Evolutionary conservation across 2,797 vertebrate species (phyloP).

Genomic region (Cetoscarus ocellatus): DNA sequence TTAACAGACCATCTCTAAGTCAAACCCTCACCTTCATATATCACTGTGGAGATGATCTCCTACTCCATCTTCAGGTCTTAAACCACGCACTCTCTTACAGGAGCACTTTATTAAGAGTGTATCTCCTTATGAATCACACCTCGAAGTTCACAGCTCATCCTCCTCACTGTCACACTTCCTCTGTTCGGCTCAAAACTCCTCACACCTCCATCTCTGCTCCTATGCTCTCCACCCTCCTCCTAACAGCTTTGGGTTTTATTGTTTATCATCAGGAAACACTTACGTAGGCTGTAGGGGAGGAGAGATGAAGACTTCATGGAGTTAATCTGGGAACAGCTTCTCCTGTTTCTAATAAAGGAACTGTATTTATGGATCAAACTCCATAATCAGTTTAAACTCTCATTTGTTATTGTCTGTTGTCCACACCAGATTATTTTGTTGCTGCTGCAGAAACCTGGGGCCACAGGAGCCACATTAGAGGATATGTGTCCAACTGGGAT

Average conservation of each 20-base stretch:
- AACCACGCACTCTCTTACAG: slow-evolving; percentile 8
- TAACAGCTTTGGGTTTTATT: background rate
- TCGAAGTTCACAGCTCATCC: slow-evolving; percentile 43
- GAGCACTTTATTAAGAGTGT: background rate
- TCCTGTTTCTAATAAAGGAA: too few relatives aligned
- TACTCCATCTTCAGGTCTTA: slow-evolving; percentile 1
- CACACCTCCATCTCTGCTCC: slow-evolving; percentile 40
- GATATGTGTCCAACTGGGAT: too few relatives aligned
- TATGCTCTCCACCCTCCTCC: background rate
- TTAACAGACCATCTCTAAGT: too few relatives aligned
- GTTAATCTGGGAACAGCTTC: background rate
- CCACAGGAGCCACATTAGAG: too few relatives aligned
- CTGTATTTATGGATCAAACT: too few relatives aligned
- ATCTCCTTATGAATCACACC: slow-evolving; percentile 53
- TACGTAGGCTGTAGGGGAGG: background rate
- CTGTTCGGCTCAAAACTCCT: slow-evolving; percentile 28
- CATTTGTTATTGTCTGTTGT: too few relatives aligned
- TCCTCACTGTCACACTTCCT: slow-evolving; percentile 52
- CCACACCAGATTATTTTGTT: too few relatives aligned
- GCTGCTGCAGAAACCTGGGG: too few relatives aligned
- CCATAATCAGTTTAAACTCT: too few relatives aligned
- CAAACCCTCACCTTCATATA: too few relatives aligned
- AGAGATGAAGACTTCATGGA: background rate
- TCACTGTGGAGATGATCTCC: too few relatives aligned
- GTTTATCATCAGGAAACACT: slow-evolving; percentile 13